These are phyloP conservation scores for Caerostris extrusa DNA, from an alignment of 1,140 invertebrate species.

Conservation along the genomic window DNA sequence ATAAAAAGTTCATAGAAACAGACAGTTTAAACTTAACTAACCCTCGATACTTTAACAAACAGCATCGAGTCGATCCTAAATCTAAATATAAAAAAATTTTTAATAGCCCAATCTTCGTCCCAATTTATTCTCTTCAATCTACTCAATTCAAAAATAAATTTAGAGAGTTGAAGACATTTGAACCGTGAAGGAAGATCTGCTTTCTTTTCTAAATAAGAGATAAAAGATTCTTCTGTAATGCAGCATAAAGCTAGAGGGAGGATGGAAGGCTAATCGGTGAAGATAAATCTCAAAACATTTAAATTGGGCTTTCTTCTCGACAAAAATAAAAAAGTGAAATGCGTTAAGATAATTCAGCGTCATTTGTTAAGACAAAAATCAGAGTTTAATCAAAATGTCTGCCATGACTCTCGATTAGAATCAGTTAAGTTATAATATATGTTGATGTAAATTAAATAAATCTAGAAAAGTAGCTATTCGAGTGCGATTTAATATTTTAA, in stretches of 20 bases:
- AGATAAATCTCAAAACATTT: background rate
- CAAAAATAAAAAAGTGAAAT: background rate
- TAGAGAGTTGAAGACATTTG: background rate
- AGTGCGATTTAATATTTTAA: no score
- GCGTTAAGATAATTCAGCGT: background rate
- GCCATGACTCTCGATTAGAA: background rate
- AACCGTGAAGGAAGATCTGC: background rate
- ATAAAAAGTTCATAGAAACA: slow-evolving; percentile 2
- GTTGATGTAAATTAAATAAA: no score
- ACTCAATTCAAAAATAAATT: background rate
- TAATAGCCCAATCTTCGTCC: background rate
- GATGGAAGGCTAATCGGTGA: background rate
- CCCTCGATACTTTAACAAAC: background rate
- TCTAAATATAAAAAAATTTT: background rate
- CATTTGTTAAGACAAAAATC: background rate
- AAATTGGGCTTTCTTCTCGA: background rate
- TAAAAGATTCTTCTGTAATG: background rate
- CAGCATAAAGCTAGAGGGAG: background rate
- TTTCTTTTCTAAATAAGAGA: background rate
- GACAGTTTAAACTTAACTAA: slow-evolving; percentile 12
- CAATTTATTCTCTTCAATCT: background rate
- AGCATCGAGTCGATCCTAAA: background rate
- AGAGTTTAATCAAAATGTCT: background rate
- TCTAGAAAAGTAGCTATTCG: no score
- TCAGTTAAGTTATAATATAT: no score